phyloP scores from a whole-genome alignment of 2,797 vertebrate genomes.

The Agapornis canus region DNA sequence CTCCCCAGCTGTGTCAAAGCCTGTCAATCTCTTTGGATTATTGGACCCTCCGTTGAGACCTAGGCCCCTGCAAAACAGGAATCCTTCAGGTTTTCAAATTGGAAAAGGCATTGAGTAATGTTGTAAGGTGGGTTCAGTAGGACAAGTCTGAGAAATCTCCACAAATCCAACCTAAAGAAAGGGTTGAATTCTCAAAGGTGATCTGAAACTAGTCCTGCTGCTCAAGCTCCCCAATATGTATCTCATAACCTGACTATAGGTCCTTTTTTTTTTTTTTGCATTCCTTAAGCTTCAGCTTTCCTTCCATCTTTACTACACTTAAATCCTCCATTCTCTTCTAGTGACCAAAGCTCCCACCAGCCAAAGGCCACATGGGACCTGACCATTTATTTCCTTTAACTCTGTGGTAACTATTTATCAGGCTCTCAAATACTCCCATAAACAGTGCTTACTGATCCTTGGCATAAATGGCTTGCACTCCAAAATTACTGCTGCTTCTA shows the following conservation, averaged over 20 bases:
- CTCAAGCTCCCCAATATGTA: neutral
- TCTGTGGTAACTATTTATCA: neutral
- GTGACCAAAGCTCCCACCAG: neutral
- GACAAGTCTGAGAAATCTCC: neutral
- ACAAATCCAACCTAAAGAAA: neutral
- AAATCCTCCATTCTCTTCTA: neutral
- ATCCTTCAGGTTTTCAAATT: accelerated
- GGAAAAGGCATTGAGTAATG: neutral
- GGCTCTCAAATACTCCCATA: neutral
- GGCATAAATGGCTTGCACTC: neutral
- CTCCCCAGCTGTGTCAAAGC: neutral
- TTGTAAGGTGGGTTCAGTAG: neutral
- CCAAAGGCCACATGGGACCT: neutral
- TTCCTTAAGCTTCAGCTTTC: neutral
- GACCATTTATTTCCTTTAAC: neutral
- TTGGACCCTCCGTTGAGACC: neutral
- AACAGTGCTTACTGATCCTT: neutral
- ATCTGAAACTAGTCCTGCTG: neutral
- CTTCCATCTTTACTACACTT: neutral
- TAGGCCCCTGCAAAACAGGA: neutral
- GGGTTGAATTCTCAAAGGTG: neutral
- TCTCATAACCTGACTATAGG: neutral
- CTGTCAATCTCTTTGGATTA: accelerated
- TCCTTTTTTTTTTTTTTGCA: neutral
- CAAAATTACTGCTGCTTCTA: neutral